phyloP scores from a whole-genome alignment of 2,113 vertebrate genomes.

The Hyperopisus bebe region DNA sequence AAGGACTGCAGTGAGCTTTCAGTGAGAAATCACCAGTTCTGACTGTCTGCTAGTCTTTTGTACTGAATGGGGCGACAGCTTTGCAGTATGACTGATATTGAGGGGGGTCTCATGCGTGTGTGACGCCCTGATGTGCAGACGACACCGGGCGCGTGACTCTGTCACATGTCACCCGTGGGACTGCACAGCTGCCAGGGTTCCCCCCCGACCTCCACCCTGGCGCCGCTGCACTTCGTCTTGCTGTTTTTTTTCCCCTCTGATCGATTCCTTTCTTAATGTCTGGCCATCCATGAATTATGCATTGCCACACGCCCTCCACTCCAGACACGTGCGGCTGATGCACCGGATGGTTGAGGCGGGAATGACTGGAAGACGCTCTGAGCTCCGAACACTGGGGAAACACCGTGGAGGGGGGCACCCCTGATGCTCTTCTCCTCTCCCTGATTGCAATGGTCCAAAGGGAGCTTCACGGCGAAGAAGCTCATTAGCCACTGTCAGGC shows the following conservation, averaged over 20 bases:
- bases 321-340: constrained; percentile 19
- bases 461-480: not conserved
- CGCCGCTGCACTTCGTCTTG: not conserved
- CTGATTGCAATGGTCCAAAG: not conserved
- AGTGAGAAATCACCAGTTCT: not conserved
- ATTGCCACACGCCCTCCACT: constrained; percentile 28
- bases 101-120: not conserved
- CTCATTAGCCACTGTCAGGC: not conserved
- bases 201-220: not conserved
- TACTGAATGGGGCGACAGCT: not conserved
- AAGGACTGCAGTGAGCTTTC: not conserved
- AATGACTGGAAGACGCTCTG: constrained; percentile 3
- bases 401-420: not conserved
- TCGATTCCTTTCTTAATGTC: constrained; percentile 48
- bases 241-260: not conserved
- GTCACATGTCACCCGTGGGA: not conserved
- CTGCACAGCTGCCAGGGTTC: not conserved
- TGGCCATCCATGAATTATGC: constrained; percentile 51
- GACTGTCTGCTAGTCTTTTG: not conserved
- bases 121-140: not conserved
- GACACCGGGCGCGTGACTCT: not conserved
- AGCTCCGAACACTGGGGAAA: not conserved
- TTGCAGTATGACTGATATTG: not conserved
- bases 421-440: not conserved
- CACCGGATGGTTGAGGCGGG: not conserved